Conservation (phyloP, 2,797 vertebrate genomes). For the Clarias pachynema region DNA sequence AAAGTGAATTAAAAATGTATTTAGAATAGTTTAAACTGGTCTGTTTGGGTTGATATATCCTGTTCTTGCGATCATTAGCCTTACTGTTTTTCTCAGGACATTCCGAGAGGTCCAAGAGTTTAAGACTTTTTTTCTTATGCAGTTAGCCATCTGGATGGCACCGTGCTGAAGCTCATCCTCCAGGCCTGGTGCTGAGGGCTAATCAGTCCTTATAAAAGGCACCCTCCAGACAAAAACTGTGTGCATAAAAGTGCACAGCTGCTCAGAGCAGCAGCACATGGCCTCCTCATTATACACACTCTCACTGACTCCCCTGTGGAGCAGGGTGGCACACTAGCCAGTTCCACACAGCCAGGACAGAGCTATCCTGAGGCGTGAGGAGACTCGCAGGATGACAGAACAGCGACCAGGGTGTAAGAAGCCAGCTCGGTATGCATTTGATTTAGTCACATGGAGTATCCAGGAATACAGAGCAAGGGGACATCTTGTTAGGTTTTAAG, state of each 20-base stretch:
- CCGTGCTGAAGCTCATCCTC: conserved; percentile 1
- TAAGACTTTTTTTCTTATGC: background rate
- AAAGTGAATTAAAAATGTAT: background rate
- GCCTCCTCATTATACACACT: conserved; percentile 47
- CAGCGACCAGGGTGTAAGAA: conserved; percentile 20
- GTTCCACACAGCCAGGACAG: conserved; percentile 16
- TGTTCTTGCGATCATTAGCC: background rate
- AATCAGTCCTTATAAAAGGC: conserved; percentile 25
- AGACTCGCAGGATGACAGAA: background rate
- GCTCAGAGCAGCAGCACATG: conserved; percentile 30
- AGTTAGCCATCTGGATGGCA: background rate
- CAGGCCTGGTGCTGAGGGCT: background rate
- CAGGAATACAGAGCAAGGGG: too few species aligned
- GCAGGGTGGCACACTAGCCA: conserved; percentile 15
- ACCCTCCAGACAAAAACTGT: conserved; percentile 26
- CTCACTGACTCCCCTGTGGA: conserved; percentile 26
- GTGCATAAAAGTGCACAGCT: conserved; percentile 30
- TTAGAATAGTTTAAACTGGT: background rate
- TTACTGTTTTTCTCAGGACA: background rate
- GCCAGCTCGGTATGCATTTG: conserved; percentile 13
- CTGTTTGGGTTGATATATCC: too few species aligned
- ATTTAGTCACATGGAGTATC: background rate
- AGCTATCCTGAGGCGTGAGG: conserved; percentile 38
- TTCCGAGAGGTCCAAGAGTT: background rate
- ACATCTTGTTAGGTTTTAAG: background rate